Evolutionary conservation across 2,113 vertebrate species (phyloP).

Genomic region (Eulemur macaco): DNA sequence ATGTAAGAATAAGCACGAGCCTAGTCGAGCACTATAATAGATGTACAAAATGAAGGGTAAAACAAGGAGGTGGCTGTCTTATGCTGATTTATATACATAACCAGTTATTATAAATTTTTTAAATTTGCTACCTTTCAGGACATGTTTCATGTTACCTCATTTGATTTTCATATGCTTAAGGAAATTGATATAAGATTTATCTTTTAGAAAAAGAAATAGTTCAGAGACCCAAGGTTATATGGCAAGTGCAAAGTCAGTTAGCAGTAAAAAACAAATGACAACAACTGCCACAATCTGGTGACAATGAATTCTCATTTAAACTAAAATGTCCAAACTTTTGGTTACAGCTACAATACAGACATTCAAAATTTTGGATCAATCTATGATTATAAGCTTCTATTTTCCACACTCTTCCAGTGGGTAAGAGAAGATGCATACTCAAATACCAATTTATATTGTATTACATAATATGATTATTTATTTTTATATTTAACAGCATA

Average conservation of each 20-base stretch:
- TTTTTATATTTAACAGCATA: background rate
- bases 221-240: background rate
- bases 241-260: background rate
- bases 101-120: background rate
- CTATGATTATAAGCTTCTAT: too few relatives aligned
- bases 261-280: background rate
- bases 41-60: background rate
- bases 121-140: background rate
- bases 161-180: background rate
- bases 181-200: background rate
- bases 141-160: background rate
- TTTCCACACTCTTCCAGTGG: background rate
- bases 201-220: background rate
- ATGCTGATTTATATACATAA: background rate
- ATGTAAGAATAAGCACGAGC: background rate
- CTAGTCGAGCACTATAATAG: background rate
- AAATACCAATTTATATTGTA: background rate
- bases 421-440: background rate
- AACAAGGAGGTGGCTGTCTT: background rate
- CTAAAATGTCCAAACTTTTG: too few relatives aligned
- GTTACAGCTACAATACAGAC: background rate
- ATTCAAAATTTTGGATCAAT: background rate
- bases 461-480: background rate
- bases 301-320: background rate
- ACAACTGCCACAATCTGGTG: background rate